Evolutionary conservation across 2,888 invertebrate species (phyloP).

Genomic region (Hoplodrina blanda): DNA sequence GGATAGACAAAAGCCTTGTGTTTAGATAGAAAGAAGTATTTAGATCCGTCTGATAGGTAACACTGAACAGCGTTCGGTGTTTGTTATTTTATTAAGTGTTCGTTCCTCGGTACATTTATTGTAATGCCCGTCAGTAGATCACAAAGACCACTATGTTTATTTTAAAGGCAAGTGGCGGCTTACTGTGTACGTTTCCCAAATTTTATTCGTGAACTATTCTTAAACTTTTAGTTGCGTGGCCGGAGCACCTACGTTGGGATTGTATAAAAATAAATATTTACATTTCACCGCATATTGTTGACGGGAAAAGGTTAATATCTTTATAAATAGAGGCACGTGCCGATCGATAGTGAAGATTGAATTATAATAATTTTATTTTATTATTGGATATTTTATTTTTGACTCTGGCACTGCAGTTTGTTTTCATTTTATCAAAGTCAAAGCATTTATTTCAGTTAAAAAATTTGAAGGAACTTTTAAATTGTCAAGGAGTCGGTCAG

Average conservation of each 20-base stretch:
- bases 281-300: slow-evolving; percentile 82
- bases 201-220: slow-evolving; percentile 74
- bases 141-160: slow-evolving; percentile 82
- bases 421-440: background rate
- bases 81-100: slow-evolving; percentile 87
- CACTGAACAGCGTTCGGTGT: slow-evolving; percentile 82
- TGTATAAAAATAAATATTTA: slow-evolving; percentile 85
- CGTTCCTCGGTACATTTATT: slow-evolving; percentile 84
- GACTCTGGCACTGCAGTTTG: slow-evolving; percentile 33
- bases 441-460: no score
- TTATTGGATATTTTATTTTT: slow-evolving; percentile 55
- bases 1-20: slow-evolving; percentile 85
- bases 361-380: slow-evolving; percentile 68
- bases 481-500: no score
- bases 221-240: slow-evolving; percentile 63
- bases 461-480: no score
- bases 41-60: slow-evolving; percentile 77
- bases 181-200: slow-evolving; percentile 66
- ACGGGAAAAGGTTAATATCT: slow-evolving; percentile 85
- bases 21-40: slow-evolving; percentile 84
- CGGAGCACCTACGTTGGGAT: slow-evolving; percentile 68
- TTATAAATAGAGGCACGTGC: slow-evolving; percentile 75
- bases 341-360: slow-evolving; percentile 72
- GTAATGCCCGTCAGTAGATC: slow-evolving; percentile 80
- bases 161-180: slow-evolving; percentile 73